Base-by-base conservation (phyloP, 53 echinoderm and acorn worm species). In the Zoroaster sp. region DNA sequence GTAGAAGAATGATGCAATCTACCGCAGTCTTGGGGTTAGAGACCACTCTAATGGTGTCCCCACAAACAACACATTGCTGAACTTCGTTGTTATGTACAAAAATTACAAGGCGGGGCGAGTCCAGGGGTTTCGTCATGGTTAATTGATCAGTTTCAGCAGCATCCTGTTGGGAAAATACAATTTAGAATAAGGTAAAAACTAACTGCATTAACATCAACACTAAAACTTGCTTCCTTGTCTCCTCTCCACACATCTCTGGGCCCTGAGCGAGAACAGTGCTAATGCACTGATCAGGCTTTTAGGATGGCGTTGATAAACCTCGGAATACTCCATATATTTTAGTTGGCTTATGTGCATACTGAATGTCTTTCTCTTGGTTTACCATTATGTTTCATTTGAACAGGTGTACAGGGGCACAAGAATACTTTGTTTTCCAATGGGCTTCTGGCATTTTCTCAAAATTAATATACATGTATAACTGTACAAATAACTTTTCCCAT, bases 1-100 rank as follows among this genome's bases (percentile, higher is more conserved):
- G 36, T 21, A 78, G 78, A 18, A 78, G 51, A 42, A 25, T 28
- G 18, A 51, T 4, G 51, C 15, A 51, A 78, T 53, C 78, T 23
- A 55, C 59, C 20, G 54, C 52, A 53, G 52, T 55, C 23, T 36
- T 55, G 59, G 78, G 52, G 78, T 78, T 53, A 25, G 42, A 78
- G 15, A 37, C 59, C 18, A 78, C 59, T 5, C 40, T 51, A 32
- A 55, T 40, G 15, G 40, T 35, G 21, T 78, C 78, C 78, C 77
- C 77, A 77, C 77, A 77, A 40, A 77, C 77, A 77, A 77, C 77
- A 33, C 18, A 40, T 53, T 77, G 77, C 77, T 77, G 77, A 30
- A 77, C 40, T 53, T 28, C 40, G 54, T 77, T 20, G 36, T 35
- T 41, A 15, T 77, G 49, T 34, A 53, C 28, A 53, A 77, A 77